phyloP scores from a whole-genome alignment of 2,888 invertebrate species.

The Tolmerus cingulatus region DNA sequence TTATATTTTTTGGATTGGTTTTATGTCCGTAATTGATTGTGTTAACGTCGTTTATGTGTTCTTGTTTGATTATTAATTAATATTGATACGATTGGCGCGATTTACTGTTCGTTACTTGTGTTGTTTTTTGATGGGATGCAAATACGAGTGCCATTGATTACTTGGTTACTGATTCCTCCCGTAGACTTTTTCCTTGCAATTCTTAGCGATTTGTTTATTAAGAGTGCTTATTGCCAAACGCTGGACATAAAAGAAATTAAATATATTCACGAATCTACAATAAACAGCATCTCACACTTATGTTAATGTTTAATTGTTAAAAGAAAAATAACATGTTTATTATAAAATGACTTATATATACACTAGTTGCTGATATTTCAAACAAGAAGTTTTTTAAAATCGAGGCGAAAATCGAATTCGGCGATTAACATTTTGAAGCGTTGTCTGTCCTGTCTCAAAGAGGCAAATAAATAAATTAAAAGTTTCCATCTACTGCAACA shows the following conservation, averaged over 20 bases:
- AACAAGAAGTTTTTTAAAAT: no score
- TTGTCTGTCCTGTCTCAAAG: no score
- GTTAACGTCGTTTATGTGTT: conserved; percentile 17
- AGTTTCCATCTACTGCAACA: no score
- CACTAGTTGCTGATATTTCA: no score
- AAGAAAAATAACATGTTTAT: no score
- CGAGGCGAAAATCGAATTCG: no score
- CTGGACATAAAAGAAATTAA: neutral
- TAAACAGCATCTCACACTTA: neutral
- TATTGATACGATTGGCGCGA: neutral
- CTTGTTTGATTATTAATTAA: conserved; percentile 4
- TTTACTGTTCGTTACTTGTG: conserved; percentile 2
- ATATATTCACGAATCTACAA: neutral
- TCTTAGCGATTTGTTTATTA: neutral
- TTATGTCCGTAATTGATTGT: conserved; percentile 25
- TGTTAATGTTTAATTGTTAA: no score
- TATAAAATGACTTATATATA: no score
- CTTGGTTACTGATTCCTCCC: neutral
- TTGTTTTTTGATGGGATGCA: conserved; percentile 15
- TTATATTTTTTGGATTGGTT: neutral
- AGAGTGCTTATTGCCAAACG: neutral
- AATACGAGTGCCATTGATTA: neutral
- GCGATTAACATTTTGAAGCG: no score
- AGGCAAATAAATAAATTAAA: no score
- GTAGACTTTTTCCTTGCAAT: neutral